phyloP scores from a whole-genome alignment of 2,888 invertebrate species.

The Cephus rjabovi region DNA sequence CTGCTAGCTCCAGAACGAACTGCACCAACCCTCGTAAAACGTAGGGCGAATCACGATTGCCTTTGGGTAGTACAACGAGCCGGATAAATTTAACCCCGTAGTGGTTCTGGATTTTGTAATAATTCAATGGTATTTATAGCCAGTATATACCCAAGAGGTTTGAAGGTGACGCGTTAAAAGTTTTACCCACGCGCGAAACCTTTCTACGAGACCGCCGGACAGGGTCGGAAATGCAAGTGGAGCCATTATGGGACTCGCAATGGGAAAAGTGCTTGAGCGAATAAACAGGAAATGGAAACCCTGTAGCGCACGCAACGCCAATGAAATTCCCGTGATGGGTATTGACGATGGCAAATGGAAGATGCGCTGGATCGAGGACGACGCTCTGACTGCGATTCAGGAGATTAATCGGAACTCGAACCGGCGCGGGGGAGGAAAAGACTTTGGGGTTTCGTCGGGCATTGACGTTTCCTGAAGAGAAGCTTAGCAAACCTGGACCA shows the following conservation, averaged over 20 bases:
- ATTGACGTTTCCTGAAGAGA: slow-evolving; percentile 17
- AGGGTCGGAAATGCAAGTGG: not conserved
- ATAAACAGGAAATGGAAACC: not conserved
- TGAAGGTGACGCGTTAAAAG: not conserved
- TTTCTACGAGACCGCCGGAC: not conserved
- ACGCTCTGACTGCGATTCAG: not conserved
- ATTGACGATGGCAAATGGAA: not conserved
- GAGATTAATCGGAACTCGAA: not conserved
- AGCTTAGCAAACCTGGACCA: slow-evolving; percentile 4
- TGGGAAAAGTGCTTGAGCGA: not conserved
- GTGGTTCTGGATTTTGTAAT: too few species aligned
- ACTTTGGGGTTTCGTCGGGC: slow-evolving; percentile 19
- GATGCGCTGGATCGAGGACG: not conserved
- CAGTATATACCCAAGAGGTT: too few species aligned
- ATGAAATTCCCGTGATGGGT: not conserved
- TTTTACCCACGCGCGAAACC: not conserved
- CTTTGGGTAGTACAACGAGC: not conserved
- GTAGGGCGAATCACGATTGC: not conserved
- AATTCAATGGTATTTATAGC: too few species aligned
- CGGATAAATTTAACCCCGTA: not conserved
- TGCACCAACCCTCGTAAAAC: not conserved
- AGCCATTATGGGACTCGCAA: not conserved
- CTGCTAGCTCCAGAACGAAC: not conserved
- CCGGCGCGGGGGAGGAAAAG: not conserved
- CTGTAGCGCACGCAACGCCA: not conserved